phyloP scores from a whole-genome alignment of 2,888 invertebrate species.

The Noctuana brunneofusca region DNA sequence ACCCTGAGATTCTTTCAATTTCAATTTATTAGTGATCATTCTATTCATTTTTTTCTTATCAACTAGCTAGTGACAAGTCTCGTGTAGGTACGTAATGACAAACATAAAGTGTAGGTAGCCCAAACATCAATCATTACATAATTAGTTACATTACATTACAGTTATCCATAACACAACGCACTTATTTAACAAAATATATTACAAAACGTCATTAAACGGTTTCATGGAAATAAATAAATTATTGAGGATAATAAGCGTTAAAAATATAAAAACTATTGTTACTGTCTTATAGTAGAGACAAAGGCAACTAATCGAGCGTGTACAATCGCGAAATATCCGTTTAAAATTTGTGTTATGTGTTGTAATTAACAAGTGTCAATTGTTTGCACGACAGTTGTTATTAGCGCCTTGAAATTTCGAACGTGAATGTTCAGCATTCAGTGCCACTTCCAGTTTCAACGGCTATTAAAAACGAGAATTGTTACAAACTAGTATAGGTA shows the following conservation, averaged over 20 bases:
- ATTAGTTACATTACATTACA: no score
- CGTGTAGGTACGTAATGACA: no score
- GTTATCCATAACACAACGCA: no score
- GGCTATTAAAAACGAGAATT: conserved; percentile 26
- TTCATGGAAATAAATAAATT: conserved; percentile 16
- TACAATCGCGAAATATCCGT: conserved; percentile 23
- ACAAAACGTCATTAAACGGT: not conserved
- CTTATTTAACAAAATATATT: not conserved
- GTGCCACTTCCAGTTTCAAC: conserved; percentile 26
- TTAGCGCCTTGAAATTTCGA: conserved; percentile 21
- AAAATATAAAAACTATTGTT: conserved; percentile 27
- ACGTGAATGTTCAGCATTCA: conserved; percentile 25
- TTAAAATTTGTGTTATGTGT: conserved; percentile 23
- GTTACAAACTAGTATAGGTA: conserved; percentile 21
- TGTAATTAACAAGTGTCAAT: conserved; percentile 31
- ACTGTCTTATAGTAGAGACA: conserved; percentile 20
- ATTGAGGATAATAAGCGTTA: conserved; percentile 2
- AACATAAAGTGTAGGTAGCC: no score
- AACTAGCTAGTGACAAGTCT: no score
- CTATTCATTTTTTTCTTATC: no score
- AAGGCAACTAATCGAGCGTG: conserved; percentile 17
- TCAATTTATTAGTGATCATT: no score
- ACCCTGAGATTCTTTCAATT: no score
- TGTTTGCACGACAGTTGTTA: conserved; percentile 23
- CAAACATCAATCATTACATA: no score